Evolutionary conservation across 2,797 vertebrate genomes (phyloP), one percentile per base, ranked within the genome.

Genomic region (Helicolenus hilgendorfi): DNA sequence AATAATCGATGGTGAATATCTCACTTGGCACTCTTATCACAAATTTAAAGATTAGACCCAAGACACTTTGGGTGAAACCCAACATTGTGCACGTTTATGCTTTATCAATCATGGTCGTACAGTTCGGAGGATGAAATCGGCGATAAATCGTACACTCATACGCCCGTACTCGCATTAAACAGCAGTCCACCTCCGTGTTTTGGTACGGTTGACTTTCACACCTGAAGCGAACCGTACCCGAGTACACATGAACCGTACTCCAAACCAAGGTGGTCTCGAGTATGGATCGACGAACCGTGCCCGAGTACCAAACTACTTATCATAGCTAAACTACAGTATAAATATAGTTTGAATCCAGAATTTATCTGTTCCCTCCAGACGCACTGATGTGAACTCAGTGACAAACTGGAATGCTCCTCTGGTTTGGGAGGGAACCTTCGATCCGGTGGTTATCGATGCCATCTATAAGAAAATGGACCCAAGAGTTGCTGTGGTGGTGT

Each of bases 331-430:
- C 15, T 45, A 45, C 41, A 18, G 0, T 45, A 45, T 22, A 3
- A 22, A 35, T n/a, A n/a, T 13, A 18, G 38, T 20, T 58, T 65
- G 22, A 53, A 27, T 29, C 24, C 7, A 24, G 31, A 70, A 24
- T 78, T 7, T 58, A 1, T 53, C 27, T 64, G 26, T n/a, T 63
- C 29, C 65, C 35, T 9, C 10, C 79, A 95, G 91, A 77, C 90
- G 91, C 9, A 94, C 62, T 8, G 90, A 95, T 63, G 79, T 95
- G 33, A 95, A 93, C 74, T 11, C 84, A 0, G 83, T 95, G 33
- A 95, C 91, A 18, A 93, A 92, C 83, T 95, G 92, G 94, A 95
- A 95, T 11, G 91, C 1, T 56, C 92, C 94, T 24, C 81, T 95
- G 45, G 90, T 95, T 67, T 95, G 94, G 94, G 92, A 94, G 56